Conservation (phyloP, 2,888 invertebrate species). For the Actias luna region DNA sequence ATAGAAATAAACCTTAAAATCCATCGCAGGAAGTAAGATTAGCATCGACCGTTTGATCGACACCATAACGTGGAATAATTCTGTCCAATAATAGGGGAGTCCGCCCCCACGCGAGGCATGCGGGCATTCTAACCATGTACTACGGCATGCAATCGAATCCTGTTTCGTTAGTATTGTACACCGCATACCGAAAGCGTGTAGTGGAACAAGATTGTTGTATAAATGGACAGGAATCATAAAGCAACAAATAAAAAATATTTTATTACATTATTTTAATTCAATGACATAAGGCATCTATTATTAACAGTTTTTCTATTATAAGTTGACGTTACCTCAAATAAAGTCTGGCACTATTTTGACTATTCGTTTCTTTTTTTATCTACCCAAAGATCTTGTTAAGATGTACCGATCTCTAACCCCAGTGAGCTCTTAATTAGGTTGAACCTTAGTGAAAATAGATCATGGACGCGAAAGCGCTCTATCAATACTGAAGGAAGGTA, state of each 20-base stretch:
- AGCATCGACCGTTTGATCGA: conserved; percentile 60
- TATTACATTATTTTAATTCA: background rate
- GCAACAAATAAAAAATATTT: background rate
- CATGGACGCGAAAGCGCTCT: no score
- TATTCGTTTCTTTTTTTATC: no score
- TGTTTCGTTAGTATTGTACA: conserved; percentile 51
- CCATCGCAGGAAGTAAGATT: conserved; percentile 46
- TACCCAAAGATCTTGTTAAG: no score
- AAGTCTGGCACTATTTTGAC: no score
- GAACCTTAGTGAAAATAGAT: no score
- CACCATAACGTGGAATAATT: conserved; percentile 63
- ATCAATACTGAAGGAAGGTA: no score
- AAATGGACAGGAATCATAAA: conserved; percentile 9
- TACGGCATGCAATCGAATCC: conserved; percentile 66
- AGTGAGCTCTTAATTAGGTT: no score
- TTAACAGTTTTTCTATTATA: background rate
- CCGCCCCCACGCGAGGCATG: conserved; percentile 50
- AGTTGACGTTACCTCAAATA: no score
- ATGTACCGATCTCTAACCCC: no score
- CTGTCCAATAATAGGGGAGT: conserved; percentile 65
- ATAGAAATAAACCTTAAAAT: conserved; percentile 10
- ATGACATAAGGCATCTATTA: background rate
- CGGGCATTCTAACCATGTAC: conserved; percentile 67
- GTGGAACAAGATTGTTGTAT: conserved; percentile 32
- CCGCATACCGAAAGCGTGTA: conserved; percentile 59